Evolutionary conservation across 2,888 invertebrate genomes (phyloP).

Genomic region (Hemaris fuciformis): DNA sequence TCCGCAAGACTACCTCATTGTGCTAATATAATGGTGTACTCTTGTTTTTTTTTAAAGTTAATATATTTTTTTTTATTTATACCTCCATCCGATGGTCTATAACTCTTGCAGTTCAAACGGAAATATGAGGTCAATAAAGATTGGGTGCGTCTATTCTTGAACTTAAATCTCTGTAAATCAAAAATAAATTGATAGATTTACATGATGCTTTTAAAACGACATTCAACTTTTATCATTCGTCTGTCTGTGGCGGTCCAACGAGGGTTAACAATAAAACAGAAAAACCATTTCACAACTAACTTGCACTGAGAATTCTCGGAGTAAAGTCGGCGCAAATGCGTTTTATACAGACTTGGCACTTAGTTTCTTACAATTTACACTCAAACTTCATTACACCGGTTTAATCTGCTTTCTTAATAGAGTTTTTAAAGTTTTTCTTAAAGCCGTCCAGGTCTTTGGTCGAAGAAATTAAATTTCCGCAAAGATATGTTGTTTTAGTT

Average conservation of each 20-base stretch:
- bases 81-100: no score
- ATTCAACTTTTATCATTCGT: background rate
- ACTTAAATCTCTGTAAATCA: no score
- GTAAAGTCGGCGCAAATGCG: slow-evolving; percentile 18
- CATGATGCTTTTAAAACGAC: background rate
- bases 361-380: slow-evolving; percentile 38
- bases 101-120: no score
- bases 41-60: no score
- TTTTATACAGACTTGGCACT: slow-evolving; percentile 30
- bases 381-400: slow-evolving; percentile 42
- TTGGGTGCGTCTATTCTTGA: no score
- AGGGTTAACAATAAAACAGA: background rate
- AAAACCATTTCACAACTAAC: slow-evolving; percentile 8
- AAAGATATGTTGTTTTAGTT: background rate
- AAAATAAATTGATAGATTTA: background rate
- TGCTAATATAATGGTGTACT: no score
- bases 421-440: slow-evolving; percentile 36
- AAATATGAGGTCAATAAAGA: no score
- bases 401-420: slow-evolving; percentile 44
- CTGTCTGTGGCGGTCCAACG: background rate
- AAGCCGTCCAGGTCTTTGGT: background rate
- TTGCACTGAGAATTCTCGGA: background rate
- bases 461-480: background rate
- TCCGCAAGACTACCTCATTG: no score
- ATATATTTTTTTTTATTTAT: no score